These are phyloP conservation scores for Drosophila paulistorum DNA, from an alignment of 1,140 invertebrate genomes.

Conservation along the genomic window DNA sequence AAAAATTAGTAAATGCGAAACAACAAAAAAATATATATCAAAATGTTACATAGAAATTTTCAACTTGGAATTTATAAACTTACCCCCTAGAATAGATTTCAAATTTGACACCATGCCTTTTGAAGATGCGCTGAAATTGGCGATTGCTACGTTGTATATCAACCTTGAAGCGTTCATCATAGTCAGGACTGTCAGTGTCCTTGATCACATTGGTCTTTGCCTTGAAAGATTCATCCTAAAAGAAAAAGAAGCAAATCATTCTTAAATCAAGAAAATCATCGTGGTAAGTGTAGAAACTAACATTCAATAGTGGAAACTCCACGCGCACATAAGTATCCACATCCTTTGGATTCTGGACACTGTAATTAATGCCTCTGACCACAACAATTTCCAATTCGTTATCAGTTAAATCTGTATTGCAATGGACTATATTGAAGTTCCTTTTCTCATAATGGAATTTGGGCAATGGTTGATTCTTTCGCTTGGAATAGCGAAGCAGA, in stretches of 20 bases:
- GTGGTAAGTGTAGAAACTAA: constrained; percentile 81
- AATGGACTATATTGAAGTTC: constrained; percentile 95
- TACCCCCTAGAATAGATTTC: constrained; percentile 97
- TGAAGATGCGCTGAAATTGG: constrained; percentile 92
- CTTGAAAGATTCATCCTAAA: constrained; percentile 89
- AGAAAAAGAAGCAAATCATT: constrained; percentile 27
- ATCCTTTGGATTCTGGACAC: constrained; percentile 92
- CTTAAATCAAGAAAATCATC: background rate
- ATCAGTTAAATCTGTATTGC: constrained; percentile 95
- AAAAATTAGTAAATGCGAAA: constrained; percentile 25
- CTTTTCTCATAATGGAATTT: constrained; percentile 97
- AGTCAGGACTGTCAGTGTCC: constrained; percentile 95
- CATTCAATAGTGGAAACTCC: constrained; percentile 95
- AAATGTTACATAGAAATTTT: background rate
- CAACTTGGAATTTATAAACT: constrained; percentile 73
- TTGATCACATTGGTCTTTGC: constrained; percentile 91
- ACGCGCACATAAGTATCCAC: constrained; percentile 97
- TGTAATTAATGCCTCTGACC: constrained; percentile 94
- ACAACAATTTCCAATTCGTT: constrained; percentile 95
- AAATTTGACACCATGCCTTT: constrained; percentile 93
- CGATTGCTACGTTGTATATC: constrained; percentile 91
- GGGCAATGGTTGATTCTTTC: constrained; percentile 86
- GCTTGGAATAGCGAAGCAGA: constrained; percentile 89
- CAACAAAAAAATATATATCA: background rate
- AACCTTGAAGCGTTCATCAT: constrained; percentile 90